A percentile compares a stretch with the other conserved stretches of the same genome.
Evolutionary conservation across 2,888 invertebrate genomes (phyloP).

Genomic region (Argyra leucocephala): DNA sequence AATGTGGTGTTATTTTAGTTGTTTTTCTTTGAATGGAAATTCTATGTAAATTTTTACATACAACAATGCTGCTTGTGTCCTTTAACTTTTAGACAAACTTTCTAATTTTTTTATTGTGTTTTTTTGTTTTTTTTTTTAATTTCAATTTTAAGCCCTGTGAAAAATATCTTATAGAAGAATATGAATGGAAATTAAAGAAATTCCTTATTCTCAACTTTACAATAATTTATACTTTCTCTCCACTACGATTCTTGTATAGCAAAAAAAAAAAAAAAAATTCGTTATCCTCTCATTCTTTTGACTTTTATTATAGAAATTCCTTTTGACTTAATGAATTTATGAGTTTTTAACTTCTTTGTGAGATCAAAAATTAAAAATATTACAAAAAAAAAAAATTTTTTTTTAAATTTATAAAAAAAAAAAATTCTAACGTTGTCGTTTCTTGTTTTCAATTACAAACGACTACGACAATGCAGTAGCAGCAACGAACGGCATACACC

Average conservation of each 20-base stretch:
- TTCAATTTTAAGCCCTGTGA: no score
- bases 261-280: no score
- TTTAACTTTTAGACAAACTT: no score
- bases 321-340: slow-evolving; percentile 11
- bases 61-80: no score
- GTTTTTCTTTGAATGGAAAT: no score
- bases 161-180: no score
- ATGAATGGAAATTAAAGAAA: not conserved
- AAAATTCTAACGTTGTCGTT: not conserved
- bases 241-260: not conserved
- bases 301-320: not conserved
- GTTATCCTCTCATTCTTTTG: not conserved
- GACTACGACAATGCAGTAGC: not conserved
- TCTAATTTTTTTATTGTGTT: no score
- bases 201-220: not conserved
- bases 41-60: no score
- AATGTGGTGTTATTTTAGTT: no score
- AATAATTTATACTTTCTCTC: not conserved
- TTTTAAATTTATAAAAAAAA: not conserved
- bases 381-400: not conserved
- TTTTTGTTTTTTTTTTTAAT: no score
- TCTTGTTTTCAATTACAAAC: not conserved
- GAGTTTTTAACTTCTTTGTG: not conserved
- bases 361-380: not conserved
- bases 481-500: not conserved